Evolutionary conservation across 37 sponge, comb jelly and placozoan genomes (phyloP), one percentile per base, ranked within the genome.

Genomic region (Eunapius fragilis): DNA sequence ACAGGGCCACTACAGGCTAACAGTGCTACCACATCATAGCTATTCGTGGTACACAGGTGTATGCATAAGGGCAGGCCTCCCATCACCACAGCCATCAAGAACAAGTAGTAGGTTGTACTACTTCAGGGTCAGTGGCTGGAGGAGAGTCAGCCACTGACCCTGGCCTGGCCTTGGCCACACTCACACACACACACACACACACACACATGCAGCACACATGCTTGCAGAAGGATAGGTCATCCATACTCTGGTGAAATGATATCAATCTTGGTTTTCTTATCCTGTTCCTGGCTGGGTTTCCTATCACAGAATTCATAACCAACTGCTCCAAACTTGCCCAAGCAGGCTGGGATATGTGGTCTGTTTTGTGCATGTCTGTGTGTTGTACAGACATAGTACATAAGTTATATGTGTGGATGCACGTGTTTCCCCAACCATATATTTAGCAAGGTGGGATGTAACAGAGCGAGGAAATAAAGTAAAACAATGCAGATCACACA

Each of bases 301-400:
- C 36, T 11, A 6, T 35, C 80, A 24, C 27, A 67, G 67, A 31
- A 67, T 23, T 30, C 67, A 67, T 58, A 32, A 67, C 80, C 80
- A 49, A 9, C 25, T 32, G 28, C 31, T 12, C 3, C 25, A 67
- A 58, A 38, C 30, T 25, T 30, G 37, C 31, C 17, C 4, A 14
- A 5, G 34, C 31, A 35, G 77, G 26, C 38, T 35, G 45, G 2
- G 10, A 9, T 47, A 45, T 74, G 45, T 38, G 84, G 77, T 79
- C 78, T 72, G 77, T 79, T 85, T 71, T 85, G 71, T 78, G 79
- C 78, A 79, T 78, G 79, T 85, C 79, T 85, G 86, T 85, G 86
- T 85, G 86, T 85, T 50, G 68, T 78, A 72, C 41, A 3, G 68
- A 34, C 37, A 27, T 77, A 11, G 4, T 45, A 45, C n/a, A n/a